phyloP scores from a whole-genome alignment of 2,888 invertebrate genomes.

The Torymus texanus region DNA sequence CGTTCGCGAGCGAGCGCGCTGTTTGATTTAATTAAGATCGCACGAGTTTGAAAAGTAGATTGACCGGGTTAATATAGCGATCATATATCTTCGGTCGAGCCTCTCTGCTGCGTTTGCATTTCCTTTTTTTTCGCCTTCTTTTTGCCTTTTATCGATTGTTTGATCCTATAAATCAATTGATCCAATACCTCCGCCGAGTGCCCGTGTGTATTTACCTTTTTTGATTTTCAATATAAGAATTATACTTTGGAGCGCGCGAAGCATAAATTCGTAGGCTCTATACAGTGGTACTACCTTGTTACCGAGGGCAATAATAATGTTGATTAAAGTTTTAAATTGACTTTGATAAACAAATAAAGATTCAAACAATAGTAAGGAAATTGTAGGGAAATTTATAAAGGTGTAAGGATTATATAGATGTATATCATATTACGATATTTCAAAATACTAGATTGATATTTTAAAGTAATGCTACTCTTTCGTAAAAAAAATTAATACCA shows the following conservation, averaged over 20 bases:
- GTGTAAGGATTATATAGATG: too few species aligned
- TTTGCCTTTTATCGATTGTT: constrained; percentile 44
- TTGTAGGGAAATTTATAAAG: too few species aligned
- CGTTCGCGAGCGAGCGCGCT: constrained; percentile 20
- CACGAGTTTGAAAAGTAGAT: constrained; percentile 54
- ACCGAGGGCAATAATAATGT: constrained; percentile 11
- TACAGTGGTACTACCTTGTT: too few species aligned
- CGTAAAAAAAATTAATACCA: too few species aligned
- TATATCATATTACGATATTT: too few species aligned
- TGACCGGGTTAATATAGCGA: constrained; percentile 53
- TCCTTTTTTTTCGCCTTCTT: constrained; percentile 17
- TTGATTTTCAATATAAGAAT: constrained; percentile 19
- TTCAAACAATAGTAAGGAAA: too few species aligned
- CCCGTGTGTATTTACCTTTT: constrained; percentile 28
- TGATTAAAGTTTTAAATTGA: constrained; percentile 32
- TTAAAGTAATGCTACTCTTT: too few species aligned
- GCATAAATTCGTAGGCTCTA: too few species aligned
- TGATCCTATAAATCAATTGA: constrained; percentile 51
- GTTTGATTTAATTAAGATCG: constrained; percentile 58
- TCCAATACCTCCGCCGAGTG: constrained; percentile 7
- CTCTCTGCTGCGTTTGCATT: constrained; percentile 14
- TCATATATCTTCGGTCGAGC: constrained; percentile 45
- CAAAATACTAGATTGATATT: too few species aligned
- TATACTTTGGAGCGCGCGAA: background rate
- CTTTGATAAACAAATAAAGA: too few species aligned